These are phyloP conservation scores for Tragelaphus imberbis DNA, from an alignment of 2,113 vertebrate species.

Conservation along the genomic window DNA sequence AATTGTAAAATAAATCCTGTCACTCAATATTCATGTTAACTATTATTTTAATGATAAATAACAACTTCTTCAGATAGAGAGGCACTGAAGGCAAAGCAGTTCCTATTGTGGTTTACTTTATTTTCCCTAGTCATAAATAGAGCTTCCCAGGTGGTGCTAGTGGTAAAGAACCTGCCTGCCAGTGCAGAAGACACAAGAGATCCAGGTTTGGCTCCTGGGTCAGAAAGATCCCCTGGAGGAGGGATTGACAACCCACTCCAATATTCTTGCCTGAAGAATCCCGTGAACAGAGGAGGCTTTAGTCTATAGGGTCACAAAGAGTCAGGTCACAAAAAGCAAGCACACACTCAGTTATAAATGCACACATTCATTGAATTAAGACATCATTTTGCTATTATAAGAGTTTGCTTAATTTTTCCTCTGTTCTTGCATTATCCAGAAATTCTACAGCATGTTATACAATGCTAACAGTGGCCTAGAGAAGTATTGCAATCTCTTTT, in stretches of 20 bases:
- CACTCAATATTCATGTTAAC: background rate
- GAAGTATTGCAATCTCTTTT: background rate
- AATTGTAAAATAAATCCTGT: background rate
- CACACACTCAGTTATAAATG: background rate
- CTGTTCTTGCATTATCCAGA: background rate
- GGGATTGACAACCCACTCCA: background rate
- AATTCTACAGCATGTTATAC: background rate
- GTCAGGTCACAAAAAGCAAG: too few species aligned
- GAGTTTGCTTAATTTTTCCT: background rate
- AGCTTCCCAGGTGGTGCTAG: background rate
- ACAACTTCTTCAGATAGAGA: background rate
- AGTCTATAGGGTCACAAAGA: too few species aligned
- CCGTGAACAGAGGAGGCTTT: background rate
- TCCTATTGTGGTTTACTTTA: background rate
- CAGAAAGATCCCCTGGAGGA: background rate
- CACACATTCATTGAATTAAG: background rate
- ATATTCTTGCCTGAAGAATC: background rate
- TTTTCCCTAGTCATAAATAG: background rate
- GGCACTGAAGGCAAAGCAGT: background rate
- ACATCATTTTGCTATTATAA: background rate
- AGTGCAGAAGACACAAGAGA: background rate
- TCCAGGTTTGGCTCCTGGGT: background rate
- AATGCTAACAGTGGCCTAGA: background rate
- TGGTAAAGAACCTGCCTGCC: background rate
- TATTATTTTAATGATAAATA: background rate